Base-by-base conservation (phyloP, 2,888 invertebrate species). In the Cataglyphis rosenhaueri region DNA sequence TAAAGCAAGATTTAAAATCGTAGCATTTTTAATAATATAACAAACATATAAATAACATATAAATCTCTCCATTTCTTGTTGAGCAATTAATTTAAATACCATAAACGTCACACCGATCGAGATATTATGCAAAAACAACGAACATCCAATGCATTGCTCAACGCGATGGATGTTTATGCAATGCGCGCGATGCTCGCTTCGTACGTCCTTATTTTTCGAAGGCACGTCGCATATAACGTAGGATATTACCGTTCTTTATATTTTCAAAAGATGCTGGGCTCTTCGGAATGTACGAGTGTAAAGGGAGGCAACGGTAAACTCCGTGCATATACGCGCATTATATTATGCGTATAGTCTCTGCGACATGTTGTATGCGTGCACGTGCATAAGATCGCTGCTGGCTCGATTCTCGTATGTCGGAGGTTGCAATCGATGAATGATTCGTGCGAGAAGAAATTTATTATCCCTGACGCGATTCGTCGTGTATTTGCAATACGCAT, bases 71-170 rank as follows among this genome's bases (percentile, higher is more conserved):
- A 18, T 70, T 79, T 59, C 35, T 70, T 44, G 35, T 79, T 32
- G 44, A 57, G 32, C 57, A 68, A 59, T 78, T 59, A 59, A 79
- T 79, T 70, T 79, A 79, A 71, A 79, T 79, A 79, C 18, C 75
- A 35, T 76, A 78, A 78, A 21, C 55, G 76, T 29, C 10, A 21
- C 71, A 71, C 10, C 35, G 32, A 57, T 81, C 64, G 65, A 44
- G 29, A 52, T 81, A 64, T 81, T 57, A 68, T 9, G 68, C 38
- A 29, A 55, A 68, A 68, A 55, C 68, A 38, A 91, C 91, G 91
- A 92, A 89, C 90, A 91, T 90, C 92, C 90, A 90, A 92, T 92
- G 88, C 89, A 87, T 88, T 85, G 85, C 84, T 71, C 82, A 55
- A 75, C 81, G 81, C 86, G 88, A 86, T 79, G 83, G 86, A 89